Evolutionary conservation across 2,797 vertebrate species (phyloP), one percentile per base, ranked within the genome.

Genomic region (Oreonectes daqikongensis): DNA sequence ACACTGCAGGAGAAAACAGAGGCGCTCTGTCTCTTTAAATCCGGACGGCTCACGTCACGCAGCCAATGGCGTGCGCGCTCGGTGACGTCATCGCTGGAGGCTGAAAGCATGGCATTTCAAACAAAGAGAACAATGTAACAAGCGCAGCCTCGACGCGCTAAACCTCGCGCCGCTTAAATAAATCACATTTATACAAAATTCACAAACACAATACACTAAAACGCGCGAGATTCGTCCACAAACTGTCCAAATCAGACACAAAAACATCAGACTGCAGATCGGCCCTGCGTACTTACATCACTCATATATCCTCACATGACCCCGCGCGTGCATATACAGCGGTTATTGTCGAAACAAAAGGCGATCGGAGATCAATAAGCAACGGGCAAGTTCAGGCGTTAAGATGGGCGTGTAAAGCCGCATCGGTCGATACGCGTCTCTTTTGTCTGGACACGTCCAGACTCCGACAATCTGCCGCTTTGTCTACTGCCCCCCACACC

Each of bases 91-190:
- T 94, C 85, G 84, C 85, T 81, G 86, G 91, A 94, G 93, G 93
- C 94, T 90, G 91, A 92, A 94, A 94, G 95, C 95, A 93, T 94
- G 94, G 94, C 92, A 92, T 92, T 93, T 94, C 95, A 95, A 97
- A 98, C 96, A 98, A 98, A 98, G 96, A 90, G 96, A 97, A 98
- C 96, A 97, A 98, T 96, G 93, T 93, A 87, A 46, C 84, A 85
- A 86, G 63, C 88, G 75, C 75, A 69, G 73, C 82, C 85, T 83
- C 81, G 64, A 81, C 64, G 84, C 12, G 53, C 24, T 12, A 26
- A 26, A 55, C 24, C 78, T 55, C 42, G 46, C 61, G 2, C 69
- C 65, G 53, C 77, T 35, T 15, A 0, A 7, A 12, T 7, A 12
- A 64, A 24, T 7, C 50, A 3, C 18, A 9, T 7, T 65, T 32